Base-by-base conservation (phyloP, 2,113 vertebrate species). In the Cettia cetti region DNA sequence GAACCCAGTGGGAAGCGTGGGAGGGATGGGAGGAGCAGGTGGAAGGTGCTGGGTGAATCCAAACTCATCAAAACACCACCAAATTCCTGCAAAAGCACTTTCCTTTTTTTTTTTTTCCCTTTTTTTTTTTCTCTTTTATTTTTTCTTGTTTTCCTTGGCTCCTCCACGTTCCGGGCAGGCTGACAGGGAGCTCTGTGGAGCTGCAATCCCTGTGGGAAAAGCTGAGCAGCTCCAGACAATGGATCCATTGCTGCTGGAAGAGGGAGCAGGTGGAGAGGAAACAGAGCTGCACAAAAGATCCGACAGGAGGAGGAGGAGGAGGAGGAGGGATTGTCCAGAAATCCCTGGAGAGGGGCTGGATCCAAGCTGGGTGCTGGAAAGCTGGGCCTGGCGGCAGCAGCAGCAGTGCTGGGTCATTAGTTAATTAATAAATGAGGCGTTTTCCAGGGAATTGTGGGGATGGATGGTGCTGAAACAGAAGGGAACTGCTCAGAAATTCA, bases 211-310 rank as follows among this genome's bases (percentile, higher is more conserved):
- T 23, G 68, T 1, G 54, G 69, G 81, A 70, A 81, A 65, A 96
- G 77, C 30, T 0, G 7, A 47, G 83, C 6, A 1, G 66, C 63
- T 83, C 47, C 89, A 63, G 57, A 75, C 75, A 79, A 75, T 35
- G 61, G 16, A 3, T 8, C 81, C 68, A 13, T 79, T 77, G 91
- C 56, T 54, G 81, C 35, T 0, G 31, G 57, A 45, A 37, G 56
- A 42, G 54, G 50, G 91, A 81, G 90, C 91, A 93, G 80, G 75
- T 91, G 91, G 80, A 66, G 47, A 94, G 93, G 90, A 72, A 93
- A 80, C 1, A 5, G 80, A 95, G 89, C 89, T 4, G 54, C 31
- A 53, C 59, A 45, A 44, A 61, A 35, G 93, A 82, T 75, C 59
- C 13, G 3, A n/a, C 0, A 15, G 77, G 71, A 95, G 82, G 54